phyloP scores from a whole-genome alignment of 2,113 vertebrate genomes.

The Atrichornis clamosus region DNA sequence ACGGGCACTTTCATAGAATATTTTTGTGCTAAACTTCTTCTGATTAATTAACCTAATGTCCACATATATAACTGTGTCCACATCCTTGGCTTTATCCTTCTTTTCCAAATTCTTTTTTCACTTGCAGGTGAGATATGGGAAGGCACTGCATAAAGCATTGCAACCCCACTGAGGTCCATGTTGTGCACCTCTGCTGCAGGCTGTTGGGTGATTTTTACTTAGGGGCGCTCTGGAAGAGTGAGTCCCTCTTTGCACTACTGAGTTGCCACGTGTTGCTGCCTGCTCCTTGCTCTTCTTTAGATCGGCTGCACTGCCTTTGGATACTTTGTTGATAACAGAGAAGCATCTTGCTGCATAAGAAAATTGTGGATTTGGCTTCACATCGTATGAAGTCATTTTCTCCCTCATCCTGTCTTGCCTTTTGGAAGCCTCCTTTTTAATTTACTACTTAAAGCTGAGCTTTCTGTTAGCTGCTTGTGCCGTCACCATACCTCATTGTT shows the following conservation, averaged over 20 bases:
- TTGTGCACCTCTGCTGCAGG: neutral
- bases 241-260: neutral
- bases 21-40: neutral
- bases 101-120: neutral
- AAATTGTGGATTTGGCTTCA: neutral
- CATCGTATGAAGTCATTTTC: neutral
- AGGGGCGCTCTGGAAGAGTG: neutral
- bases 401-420: neutral
- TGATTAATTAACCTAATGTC: neutral
- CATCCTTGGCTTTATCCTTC: neutral
- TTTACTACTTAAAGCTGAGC: neutral
- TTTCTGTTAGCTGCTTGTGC: neutral
- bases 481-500: neutral
- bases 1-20: neutral
- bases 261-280: neutral
- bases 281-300: neutral
- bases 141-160: neutral
- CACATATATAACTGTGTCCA: neutral
- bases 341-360: neutral
- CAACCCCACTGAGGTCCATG: neutral
- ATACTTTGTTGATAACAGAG: neutral
- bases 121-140: rapidly evolving
- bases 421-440: neutral
- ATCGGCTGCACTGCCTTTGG: neutral
- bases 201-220: neutral